Percentiles rank a stretch among this genome's conserved stretches.
phyloP scores from a whole-genome alignment of 2,888 invertebrate genomes.

The Zaprionus lineosus region DNA sequence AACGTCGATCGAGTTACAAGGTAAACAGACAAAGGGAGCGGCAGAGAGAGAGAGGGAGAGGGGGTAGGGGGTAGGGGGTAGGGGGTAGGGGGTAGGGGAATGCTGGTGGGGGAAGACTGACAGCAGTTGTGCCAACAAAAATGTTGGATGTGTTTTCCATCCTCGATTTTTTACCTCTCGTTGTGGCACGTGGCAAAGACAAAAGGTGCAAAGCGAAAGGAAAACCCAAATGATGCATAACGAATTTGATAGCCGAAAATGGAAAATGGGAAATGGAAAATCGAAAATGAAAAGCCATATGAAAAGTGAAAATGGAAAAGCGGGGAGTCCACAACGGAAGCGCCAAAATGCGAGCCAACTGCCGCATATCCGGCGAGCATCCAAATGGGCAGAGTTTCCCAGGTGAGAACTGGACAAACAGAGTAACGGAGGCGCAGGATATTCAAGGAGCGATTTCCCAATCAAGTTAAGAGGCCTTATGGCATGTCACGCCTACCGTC shows the following conservation, averaged over 20 bases:
- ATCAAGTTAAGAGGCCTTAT: too few relatives aligned
- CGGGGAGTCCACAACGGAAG: too few relatives aligned
- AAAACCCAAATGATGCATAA: constrained; percentile 62
- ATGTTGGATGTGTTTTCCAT: constrained; percentile 53
- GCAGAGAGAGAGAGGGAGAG: constrained; percentile 31
- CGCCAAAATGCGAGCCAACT: constrained; percentile 52
- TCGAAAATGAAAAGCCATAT: constrained; percentile 51
- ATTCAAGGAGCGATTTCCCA: neutral
- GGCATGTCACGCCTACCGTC: neutral
- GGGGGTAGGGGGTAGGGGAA: neutral
- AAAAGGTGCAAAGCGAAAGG: constrained; percentile 65
- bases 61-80: neutral
- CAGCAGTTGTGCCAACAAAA: constrained; percentile 74
- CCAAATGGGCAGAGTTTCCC: constrained; percentile 25
- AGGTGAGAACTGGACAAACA: constrained; percentile 45
- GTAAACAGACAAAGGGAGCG: constrained; percentile 40
- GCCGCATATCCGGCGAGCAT: constrained; percentile 60
- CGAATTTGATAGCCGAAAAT: constrained; percentile 63
- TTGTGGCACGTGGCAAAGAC: constrained; percentile 65
- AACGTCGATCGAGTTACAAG: constrained; percentile 66
- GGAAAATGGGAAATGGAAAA: too few relatives aligned
- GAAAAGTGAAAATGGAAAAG: constrained; percentile 67
- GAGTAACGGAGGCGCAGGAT: constrained; percentile 45
- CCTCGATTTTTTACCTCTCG: constrained; percentile 17
- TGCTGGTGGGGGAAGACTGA: constrained; percentile 10